Evolutionary conservation across 2,797 vertebrate genomes (phyloP).

Genomic region (Meda fulgida): DNA sequence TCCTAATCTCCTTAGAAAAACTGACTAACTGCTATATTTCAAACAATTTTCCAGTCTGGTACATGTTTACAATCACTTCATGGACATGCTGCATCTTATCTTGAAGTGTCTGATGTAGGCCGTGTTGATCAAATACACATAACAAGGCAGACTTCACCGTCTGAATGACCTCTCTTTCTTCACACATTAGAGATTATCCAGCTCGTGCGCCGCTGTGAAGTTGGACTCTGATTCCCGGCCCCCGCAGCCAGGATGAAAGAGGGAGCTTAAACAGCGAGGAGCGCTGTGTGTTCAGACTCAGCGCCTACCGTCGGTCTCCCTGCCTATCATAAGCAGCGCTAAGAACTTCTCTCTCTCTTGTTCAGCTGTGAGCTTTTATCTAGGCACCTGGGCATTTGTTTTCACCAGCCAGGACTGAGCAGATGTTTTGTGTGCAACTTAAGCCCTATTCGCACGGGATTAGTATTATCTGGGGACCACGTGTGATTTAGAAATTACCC

Average conservation of each 20-base stretch:
- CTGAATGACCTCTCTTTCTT: conserved; percentile 45
- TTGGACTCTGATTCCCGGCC: conserved; percentile 42
- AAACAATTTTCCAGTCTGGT: conserved; percentile 4
- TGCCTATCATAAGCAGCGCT: conserved; percentile 30
- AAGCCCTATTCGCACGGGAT: too few relatives aligned
- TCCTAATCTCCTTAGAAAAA: not conserved
- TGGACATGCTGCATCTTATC: not conserved
- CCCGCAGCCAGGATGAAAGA: conserved; percentile 55
- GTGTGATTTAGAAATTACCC: too few relatives aligned
- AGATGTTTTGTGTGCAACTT: conserved; percentile 38
- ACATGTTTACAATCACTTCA: conserved; percentile 4
- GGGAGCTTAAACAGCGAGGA: conserved; percentile 42
- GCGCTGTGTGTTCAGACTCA: conserved; percentile 43
- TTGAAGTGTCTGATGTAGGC: conserved; percentile 24
- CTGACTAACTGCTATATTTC: not conserved
- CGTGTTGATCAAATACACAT: not conserved
- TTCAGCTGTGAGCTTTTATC: conserved; percentile 38
- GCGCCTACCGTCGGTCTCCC: not conserved
- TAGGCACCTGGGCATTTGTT: conserved; percentile 28
- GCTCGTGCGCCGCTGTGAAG: conserved; percentile 33
- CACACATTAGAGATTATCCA: conserved; percentile 44
- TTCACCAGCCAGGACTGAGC: conserved; percentile 26
- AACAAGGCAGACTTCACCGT: conserved; percentile 8
- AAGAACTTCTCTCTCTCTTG: conserved; percentile 42
- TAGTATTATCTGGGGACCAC: too few relatives aligned